phyloP scores from a whole-genome alignment of 2,113 vertebrate species.

The Columba livia region DNA sequence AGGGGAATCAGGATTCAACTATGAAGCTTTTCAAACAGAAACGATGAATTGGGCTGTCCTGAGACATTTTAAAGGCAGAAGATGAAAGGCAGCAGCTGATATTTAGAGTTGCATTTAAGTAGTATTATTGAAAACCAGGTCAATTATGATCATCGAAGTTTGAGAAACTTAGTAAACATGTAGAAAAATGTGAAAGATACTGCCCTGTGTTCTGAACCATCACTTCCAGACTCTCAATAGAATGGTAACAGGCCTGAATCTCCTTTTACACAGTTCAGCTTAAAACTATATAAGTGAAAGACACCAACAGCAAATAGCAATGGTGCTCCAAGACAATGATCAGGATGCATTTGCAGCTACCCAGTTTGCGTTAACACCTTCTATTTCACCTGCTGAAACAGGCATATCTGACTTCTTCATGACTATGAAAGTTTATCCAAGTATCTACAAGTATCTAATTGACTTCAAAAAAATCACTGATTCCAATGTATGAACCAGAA shows the following conservation, averaged over 20 bases:
- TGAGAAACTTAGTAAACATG: background rate
- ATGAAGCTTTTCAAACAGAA: background rate
- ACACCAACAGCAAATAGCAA: background rate
- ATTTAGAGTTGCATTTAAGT: background rate
- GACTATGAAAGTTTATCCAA: background rate
- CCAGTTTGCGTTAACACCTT: background rate
- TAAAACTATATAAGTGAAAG: background rate
- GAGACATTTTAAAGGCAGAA: background rate
- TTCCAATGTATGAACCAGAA: background rate
- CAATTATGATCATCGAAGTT: background rate
- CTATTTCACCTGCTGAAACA: background rate
- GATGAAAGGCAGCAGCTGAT: background rate
- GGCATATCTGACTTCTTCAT: background rate
- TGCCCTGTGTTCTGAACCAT: background rate
- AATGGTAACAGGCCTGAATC: background rate
- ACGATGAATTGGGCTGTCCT: background rate
- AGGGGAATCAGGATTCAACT: background rate
- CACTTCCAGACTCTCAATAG: background rate
- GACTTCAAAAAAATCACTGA: background rate
- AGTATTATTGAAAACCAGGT: background rate
- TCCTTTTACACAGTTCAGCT: background rate
- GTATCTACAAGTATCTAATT: background rate
- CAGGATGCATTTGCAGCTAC: background rate
- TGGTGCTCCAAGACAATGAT: background rate
- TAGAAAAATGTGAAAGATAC: background rate